Evolutionary conservation across 2,113 vertebrate genomes (phyloP).

Genomic region (Sorex fumeus): DNA sequence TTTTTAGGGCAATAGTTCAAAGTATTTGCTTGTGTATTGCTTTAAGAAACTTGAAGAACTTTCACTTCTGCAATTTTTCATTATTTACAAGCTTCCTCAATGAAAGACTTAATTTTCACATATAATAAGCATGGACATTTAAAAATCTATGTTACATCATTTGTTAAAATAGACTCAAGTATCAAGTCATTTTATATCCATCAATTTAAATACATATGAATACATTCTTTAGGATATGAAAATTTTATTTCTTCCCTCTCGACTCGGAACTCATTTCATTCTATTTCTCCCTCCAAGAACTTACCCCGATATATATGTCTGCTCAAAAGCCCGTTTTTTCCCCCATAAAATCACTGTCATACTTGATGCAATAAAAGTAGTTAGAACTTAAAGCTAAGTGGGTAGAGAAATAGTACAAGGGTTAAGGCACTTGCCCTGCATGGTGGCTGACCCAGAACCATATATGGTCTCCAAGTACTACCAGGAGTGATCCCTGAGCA

Average conservation of each 20-base stretch:
- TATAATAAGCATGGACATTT: neutral
- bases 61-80: constrained; percentile 27
- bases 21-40: constrained; percentile 36
- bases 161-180: constrained; percentile 50
- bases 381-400: no score
- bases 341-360: neutral
- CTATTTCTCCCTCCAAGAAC: neutral
- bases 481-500: no score
- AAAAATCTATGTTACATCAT: neutral
- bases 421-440: no score
- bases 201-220: neutral
- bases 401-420: no score
- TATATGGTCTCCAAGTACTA: no score
- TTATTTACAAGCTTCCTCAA: constrained; percentile 57
- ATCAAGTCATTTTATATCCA: neutral
- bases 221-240: neutral
- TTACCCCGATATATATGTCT: neutral
- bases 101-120: constrained; percentile 42
- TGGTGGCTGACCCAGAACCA: no score
- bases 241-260: constrained; percentile 21
- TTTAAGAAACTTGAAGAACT: constrained; percentile 54
- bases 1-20: constrained; percentile 29
- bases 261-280: neutral
- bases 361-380: neutral
- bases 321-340: neutral